A percentile compares a stretch with the other conserved stretches of the same genome.
Conservation (phyloP, 2,888 invertebrate genomes). For the Teinopalpus imperialis region DNA sequence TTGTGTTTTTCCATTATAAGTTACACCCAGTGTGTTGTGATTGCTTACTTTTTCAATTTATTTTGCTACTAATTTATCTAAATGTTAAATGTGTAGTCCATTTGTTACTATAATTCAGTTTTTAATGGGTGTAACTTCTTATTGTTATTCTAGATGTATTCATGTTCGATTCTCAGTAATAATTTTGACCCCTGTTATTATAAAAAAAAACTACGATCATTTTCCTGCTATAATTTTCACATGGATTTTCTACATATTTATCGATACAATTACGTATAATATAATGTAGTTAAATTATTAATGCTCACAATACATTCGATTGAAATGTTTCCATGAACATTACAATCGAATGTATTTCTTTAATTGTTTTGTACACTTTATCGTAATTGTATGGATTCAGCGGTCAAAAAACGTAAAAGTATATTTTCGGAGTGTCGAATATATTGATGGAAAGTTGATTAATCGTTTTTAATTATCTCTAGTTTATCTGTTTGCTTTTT, state of each 20-base stretch:
- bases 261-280: conserved; percentile 1
- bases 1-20: not conserved
- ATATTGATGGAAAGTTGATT: conserved; percentile 12
- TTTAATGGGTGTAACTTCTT: not conserved
- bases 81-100: not conserved
- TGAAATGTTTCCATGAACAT: too few relatives aligned
- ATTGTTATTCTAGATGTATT: conserved; percentile 1
- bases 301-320: too few relatives aligned
- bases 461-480: conserved; percentile 31
- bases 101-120: not conserved
- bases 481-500: conserved; percentile 48
- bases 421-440: conserved; percentile 6
- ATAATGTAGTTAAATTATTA: too few relatives aligned
- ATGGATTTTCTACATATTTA: too few relatives aligned
- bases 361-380: too few relatives aligned
- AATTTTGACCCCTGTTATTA: too few relatives aligned
- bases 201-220: too few relatives aligned
- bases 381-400: conserved; percentile 8
- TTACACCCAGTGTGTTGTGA: conserved; percentile 1
- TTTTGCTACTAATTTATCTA: not conserved
- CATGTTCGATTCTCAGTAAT: too few relatives aligned
- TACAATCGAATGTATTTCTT: too few relatives aligned
- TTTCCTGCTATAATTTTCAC: too few relatives aligned
- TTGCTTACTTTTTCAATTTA: not conserved
- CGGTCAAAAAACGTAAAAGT: conserved; percentile 4